Evolutionary conservation across 92 coral and sea anemone genomes (phyloP), one percentile per base, ranked within the genome.

Genomic region (Porites cylindrica): DNA sequence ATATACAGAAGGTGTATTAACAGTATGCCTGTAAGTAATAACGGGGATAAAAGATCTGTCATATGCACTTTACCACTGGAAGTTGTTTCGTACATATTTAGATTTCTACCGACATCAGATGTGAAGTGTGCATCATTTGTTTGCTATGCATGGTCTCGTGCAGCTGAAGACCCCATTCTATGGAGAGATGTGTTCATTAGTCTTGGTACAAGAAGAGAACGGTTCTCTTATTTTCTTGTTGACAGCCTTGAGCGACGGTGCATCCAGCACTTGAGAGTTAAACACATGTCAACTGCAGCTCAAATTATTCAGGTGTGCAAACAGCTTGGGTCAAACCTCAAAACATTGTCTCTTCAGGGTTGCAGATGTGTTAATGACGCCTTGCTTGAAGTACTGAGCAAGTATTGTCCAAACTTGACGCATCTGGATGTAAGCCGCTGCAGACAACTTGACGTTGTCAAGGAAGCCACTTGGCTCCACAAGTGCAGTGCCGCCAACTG

Each of bases 301-400:
- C 98, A 95, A 74, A 92, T 95, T 62, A 70, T 93, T 32, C 96
- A 93, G 87, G 94, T 95, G 6, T 95, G 98, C 68, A 93, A 86
- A 73, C 88, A 90, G 12, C 87, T 95, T 63, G 93, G 96, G 2
- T 66, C 89, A 21, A 86, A 74, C 73, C 83, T 95, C 2, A 68
- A 65, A 66, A 81, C 78, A 17, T 51, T 95, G 19, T 93, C 90
- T 2, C 85, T 95, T 8, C 90, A 91, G 69, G 91, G 91, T 1
- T 95, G 96, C 51, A 93, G 98, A 51, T 90, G 94, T 72, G 93
- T 95, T 8, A 88, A 84, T 52, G 93, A 86, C 38, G 47, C 82
- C 24, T 66, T 93, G 1, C 59, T 95, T 0, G 81, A 76, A 29
- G 60, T 53, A 51, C 52, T 95, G 18, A 18, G 83, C 24, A 82